Evolutionary conservation across 35 echinoderm and acorn worm genomes (phyloP).

Genomic region (Patiria miniata): DNA sequence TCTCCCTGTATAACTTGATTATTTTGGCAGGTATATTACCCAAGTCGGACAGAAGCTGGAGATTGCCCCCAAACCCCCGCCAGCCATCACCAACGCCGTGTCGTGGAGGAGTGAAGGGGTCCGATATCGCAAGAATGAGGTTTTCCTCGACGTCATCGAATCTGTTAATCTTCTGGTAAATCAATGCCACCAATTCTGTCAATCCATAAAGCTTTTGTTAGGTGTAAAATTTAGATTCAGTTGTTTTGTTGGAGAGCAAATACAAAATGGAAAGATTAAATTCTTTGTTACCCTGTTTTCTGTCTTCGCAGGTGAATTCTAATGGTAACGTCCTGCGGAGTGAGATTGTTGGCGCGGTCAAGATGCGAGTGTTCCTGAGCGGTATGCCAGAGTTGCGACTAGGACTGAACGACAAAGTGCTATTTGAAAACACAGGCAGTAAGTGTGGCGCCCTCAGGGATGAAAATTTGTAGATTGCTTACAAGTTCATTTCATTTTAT

Average conservation of each 20-base stretch:
- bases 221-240: too few relatives aligned
- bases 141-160: slow-evolving; percentile 96
- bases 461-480: too few relatives aligned
- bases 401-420: slow-evolving; percentile 98
- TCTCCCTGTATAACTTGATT: not conserved
- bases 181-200: not conserved
- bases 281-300: not conserved
- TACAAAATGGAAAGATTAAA: too few relatives aligned
- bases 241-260: too few relatives aligned
- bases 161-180: slow-evolving; percentile 95
- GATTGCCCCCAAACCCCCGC: slow-evolving; percentile 95
- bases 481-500: not conserved
- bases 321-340: slow-evolving; percentile 96
- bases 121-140: slow-evolving; percentile 94
- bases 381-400: slow-evolving; percentile 97
- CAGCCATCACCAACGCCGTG: slow-evolving; percentile 96
- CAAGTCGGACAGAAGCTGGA: slow-evolving; percentile 97
- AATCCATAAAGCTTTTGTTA: too few relatives aligned
- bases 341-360: slow-evolving; percentile 94
- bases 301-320: slow-evolving; percentile 76
- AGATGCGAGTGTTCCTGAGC: slow-evolving; percentile 98
- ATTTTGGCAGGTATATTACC: slow-evolving; percentile 80
- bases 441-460: too few relatives aligned
- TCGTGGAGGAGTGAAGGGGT: slow-evolving; percentile 96
- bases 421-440: slow-evolving; percentile 99